Evolutionary conservation across 2,888 invertebrate species (phyloP), one percentile per base, ranked within the genome.

Genomic region (Chouioia cunea): DNA sequence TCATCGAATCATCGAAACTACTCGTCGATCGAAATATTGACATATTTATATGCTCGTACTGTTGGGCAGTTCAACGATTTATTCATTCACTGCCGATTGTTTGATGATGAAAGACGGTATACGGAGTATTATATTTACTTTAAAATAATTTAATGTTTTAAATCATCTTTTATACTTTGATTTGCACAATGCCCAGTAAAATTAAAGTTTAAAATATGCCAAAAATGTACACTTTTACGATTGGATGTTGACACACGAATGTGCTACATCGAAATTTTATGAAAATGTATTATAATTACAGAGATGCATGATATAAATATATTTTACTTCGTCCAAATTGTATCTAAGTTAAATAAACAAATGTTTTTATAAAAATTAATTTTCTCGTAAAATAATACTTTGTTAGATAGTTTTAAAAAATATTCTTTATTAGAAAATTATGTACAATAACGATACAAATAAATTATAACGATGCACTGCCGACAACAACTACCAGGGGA

Each of bases 261-360:
- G 44, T 71, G 50, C 48, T 59, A 66, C 58, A 46, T 64, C 18
- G 60, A 48, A 64, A 72, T 60, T 65, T 65, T 57, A 64, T 47
- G 60, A 70, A 4, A 56, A 50, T 70, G 65, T 65, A 68, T 47
- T 68, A 65, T 60, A 64, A 60, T 43, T 54, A 56, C n/a, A 72
- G 60, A 70, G 46, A 67, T 73, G 23, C 36, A 66, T 72, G 47
- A 52, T 22, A 66, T 68, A 69, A 65, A 70, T 64, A 66, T 53
- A 75, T 65, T 82, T 80, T 81, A 82, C 77, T 79, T 81, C 79
- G 79, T 80, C 80, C 78, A 78, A 77, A 79, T 77, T 80, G 77
- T 80, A 79, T 77, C 76, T 81, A 80, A 79, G 79, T 80, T 81
- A 77, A 79, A 82, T 83, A 81, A 82, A 82, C 67, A 52, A 75